Conservation (phyloP, 2,888 invertebrate species). For the Choristoneura rosaceana region DNA sequence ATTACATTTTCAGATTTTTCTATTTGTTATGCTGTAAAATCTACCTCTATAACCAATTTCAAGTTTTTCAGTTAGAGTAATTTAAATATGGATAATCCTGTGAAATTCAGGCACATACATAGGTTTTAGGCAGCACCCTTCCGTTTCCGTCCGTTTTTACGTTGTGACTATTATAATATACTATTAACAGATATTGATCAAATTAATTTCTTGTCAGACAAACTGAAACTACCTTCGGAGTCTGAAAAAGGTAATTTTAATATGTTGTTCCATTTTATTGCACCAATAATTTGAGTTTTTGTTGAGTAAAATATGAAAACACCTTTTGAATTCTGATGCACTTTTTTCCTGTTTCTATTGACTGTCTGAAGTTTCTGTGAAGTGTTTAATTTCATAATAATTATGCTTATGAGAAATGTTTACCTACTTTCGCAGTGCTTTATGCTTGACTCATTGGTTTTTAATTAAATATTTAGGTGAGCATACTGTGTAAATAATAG, state of each 20-base stretch:
- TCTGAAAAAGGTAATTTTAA: slow-evolving; percentile 46
- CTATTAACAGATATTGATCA: background rate
- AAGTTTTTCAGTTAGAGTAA: too few species aligned
- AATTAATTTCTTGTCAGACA: slow-evolving; percentile 54
- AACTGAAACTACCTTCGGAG: slow-evolving; percentile 59
- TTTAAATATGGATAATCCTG: too few species aligned
- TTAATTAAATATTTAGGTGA: background rate
- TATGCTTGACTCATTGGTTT: background rate
- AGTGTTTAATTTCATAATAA: background rate
- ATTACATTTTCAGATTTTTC: too few species aligned
- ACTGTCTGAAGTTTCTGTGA: background rate
- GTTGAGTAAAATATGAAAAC: background rate
- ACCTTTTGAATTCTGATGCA: background rate
- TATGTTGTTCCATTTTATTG: background rate
- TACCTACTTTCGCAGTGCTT: background rate
- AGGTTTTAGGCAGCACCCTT: too few species aligned
- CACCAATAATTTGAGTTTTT: background rate
- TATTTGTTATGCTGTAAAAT: too few species aligned
- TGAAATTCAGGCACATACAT: too few species aligned
- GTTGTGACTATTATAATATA: too few species aligned
- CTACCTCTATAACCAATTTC: too few species aligned
- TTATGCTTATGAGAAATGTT: background rate
- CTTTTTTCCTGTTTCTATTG: background rate
- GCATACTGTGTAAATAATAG: background rate
- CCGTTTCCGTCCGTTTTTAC: too few species aligned